Evolutionary conservation across 2,888 invertebrate genomes (phyloP), one percentile per base, ranked within the genome.

Genomic region (Drosophila dives): DNA sequence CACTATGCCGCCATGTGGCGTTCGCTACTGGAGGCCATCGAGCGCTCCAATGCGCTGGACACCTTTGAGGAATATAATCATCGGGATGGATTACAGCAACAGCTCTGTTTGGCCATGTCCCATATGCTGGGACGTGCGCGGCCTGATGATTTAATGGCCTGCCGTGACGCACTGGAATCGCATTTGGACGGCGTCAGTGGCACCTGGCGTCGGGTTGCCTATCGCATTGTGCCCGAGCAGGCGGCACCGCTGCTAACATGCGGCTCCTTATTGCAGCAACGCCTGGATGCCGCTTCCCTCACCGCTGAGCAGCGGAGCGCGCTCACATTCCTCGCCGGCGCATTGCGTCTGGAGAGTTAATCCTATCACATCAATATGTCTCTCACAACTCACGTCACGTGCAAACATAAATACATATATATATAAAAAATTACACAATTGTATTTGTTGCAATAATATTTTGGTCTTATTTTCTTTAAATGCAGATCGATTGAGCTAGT

Each of bases 21-120:
- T 4, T 95, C 95, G 3, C 92, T 97, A 3, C 93, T 97, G 60
- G 94, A 94, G 23, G 97, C 97, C 4, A 94, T 98, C 90, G 96
- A 97, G 78, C 96, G 95, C 81, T 95, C 97, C 0, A 95, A 96
- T 66, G 95, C 96, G 90, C 95, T 97, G 56, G 96, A 96, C 42
- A 97, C 97, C 91, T 97, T 96, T 81, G 95, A 95, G 32, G 98
- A 98, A 92, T 97, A 97, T 90, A 96, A 96, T 86, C 98, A 98
- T 92, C 95, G 96, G 72, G 97, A 98, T 91, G 95, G 95, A 90
- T 94, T 98, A n/a, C 95, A 96, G 71, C 97, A 98, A 91, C 97
- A 98, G 95, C 93, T 97, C 10, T 97, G 97, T 91, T 93, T 96
- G 32, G 95, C 97, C 0, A 93, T 97, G 8, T 95, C 96, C 34